Evolutionary conservation across 2,888 invertebrate genomes (phyloP).

Genomic region (Artemia sp.): DNA sequence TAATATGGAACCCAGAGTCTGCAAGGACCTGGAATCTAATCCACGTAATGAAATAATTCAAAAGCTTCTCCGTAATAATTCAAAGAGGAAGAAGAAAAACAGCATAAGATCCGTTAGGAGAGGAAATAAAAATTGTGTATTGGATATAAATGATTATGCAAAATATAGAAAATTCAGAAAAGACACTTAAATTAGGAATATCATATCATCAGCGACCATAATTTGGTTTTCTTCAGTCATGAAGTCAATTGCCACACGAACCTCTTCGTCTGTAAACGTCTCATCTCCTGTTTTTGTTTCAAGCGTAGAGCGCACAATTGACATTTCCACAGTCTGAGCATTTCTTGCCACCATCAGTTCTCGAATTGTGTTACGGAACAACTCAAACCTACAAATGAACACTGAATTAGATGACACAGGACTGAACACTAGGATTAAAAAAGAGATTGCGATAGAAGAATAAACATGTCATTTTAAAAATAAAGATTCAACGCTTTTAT

Average conservation of each 20-base stretch:
- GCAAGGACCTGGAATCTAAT: no score
- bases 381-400: background rate
- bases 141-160: background rate
- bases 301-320: background rate
- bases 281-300: slow-evolving; percentile 28
- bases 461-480: no score
- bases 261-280: slow-evolving; percentile 48
- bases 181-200: slow-evolving; percentile 53
- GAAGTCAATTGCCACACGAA: slow-evolving; percentile 53
- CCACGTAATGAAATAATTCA: no score
- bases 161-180: slow-evolving; percentile 7
- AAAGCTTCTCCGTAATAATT: no score
- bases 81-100: no score
- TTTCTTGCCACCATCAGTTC: slow-evolving; percentile 9
- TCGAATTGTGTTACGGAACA: slow-evolving; percentile 7
- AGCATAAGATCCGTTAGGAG: no score
- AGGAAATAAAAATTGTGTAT: no score
- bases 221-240: slow-evolving; percentile 83
- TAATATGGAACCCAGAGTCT: no score
- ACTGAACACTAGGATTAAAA: no score
- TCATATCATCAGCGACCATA: slow-evolving; percentile 69
- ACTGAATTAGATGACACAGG: no score
- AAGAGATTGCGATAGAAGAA: no score
- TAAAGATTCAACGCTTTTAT: no score
- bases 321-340: slow-evolving; percentile 8